phyloP scores from a whole-genome alignment of 2,888 invertebrate genomes.

The Anoncus sp. region DNA sequence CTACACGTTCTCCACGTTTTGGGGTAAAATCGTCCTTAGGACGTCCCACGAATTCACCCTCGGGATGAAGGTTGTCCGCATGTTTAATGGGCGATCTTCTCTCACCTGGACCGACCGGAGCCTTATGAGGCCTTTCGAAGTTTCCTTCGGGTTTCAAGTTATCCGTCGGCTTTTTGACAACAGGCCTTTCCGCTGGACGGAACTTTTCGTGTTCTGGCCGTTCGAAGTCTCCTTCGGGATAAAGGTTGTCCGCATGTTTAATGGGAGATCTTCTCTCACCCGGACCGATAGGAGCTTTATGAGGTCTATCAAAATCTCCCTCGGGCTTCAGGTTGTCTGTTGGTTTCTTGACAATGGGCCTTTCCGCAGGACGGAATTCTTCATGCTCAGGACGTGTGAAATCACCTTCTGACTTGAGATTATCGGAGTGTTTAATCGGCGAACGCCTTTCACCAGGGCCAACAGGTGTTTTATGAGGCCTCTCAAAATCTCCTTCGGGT shows the following conservation, averaged over 20 bases:
- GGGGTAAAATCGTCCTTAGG: conserved; percentile 85
- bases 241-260: conserved; percentile 85
- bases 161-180: conserved; percentile 82
- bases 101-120: conserved; percentile 85
- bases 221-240: conserved; percentile 83
- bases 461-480: conserved; percentile 83
- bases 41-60: conserved; percentile 85
- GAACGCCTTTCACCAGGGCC: conserved; percentile 86
- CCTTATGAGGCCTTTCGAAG: conserved; percentile 84
- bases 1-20: conserved; percentile 85
- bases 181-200: conserved; percentile 82
- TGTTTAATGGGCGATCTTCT: conserved; percentile 79
- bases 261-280: conserved; percentile 83
- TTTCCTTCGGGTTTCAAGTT: conserved; percentile 84
- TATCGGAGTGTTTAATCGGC: conserved; percentile 84
- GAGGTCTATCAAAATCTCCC: conserved; percentile 78
- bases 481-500: conserved; percentile 83
- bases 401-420: conserved; percentile 83
- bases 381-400: conserved; percentile 82
- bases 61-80: conserved; percentile 85
- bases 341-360: conserved; percentile 74
- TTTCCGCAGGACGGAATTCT: conserved; percentile 81
- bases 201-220: conserved; percentile 82
- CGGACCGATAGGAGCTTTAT: conserved; percentile 69
- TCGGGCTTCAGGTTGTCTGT: conserved; percentile 81